These are phyloP conservation scores for Ectemnius lituratus DNA, from an alignment of 2,888 invertebrate genomes.

Conservation along the genomic window DNA sequence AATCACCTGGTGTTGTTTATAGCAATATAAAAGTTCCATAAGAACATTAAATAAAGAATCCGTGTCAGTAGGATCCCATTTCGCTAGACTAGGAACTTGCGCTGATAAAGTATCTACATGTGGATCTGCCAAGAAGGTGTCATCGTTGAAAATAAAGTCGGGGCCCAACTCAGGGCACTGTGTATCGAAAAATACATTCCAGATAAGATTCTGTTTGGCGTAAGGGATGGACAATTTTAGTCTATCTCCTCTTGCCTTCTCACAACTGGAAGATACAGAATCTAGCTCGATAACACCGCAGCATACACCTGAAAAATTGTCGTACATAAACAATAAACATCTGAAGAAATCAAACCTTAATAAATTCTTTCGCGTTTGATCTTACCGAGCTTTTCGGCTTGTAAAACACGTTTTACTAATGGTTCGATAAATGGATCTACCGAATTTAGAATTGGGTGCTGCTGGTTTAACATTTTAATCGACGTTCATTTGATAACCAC, in stretches of 20 bases:
- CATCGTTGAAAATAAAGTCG: constrained; percentile 87
- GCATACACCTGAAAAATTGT: constrained; percentile 53
- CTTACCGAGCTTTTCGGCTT: constrained; percentile 54
- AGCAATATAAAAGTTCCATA: constrained; percentile 81
- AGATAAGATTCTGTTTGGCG: constrained; percentile 83
- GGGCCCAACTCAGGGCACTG: constrained; percentile 84
- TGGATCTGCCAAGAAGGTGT: constrained; percentile 82
- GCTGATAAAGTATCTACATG: constrained; percentile 80
- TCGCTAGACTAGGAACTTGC: constrained; percentile 81
- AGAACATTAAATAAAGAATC: constrained; percentile 82
- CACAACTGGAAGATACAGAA: constrained; percentile 59
- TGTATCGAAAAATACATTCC: constrained; percentile 86
- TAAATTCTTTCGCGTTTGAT: not conserved
- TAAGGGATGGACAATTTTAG: constrained; percentile 85
- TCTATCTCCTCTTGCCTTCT: constrained; percentile 77
- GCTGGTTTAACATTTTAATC: constrained; percentile 57
- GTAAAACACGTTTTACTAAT: constrained; percentile 52
- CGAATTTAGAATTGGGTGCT: constrained; percentile 30
- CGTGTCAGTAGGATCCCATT: constrained; percentile 83
- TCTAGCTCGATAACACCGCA: constrained; percentile 52
- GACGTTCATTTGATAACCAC: not conserved
- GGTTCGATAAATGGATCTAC: constrained; percentile 57
- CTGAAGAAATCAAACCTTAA: not conserved
- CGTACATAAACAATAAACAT: not conserved
- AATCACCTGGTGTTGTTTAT: constrained; percentile 83